Percentiles rank a stretch among this genome's conserved stretches.
phyloP scores from a whole-genome alignment of 2,888 invertebrate genomes.

The Lasioglossum calceatum region DNA sequence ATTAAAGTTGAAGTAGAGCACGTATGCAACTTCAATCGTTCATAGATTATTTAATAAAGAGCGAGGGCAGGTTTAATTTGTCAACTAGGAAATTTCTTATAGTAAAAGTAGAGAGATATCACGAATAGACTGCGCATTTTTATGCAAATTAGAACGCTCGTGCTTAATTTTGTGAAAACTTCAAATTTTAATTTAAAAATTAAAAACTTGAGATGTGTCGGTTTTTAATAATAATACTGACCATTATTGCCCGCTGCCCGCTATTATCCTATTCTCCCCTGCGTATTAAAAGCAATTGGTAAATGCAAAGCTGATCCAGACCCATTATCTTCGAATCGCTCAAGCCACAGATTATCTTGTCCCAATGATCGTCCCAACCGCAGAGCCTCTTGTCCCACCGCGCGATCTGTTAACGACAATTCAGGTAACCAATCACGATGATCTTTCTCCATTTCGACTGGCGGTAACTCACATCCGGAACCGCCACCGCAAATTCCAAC shows the following conservation, averaged over 20 bases:
- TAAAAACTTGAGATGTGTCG: no score
- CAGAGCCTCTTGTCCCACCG: neutral
- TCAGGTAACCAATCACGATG: neutral
- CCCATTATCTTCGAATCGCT: neutral
- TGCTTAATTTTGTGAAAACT: no score
- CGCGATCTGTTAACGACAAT: neutral
- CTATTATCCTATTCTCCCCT: no score
- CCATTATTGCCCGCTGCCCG: no score
- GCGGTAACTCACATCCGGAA: conserved; percentile 8
- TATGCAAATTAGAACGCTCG: no score
- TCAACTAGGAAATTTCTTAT: no score
- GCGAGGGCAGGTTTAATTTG: no score
- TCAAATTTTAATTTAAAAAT: no score
- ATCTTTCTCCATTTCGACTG: neutral
- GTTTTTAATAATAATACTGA: no score
- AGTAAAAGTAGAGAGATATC: no score
- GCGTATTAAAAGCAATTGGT: neutral
- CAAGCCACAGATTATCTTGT: neutral
- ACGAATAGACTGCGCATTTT: no score
- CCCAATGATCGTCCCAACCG: neutral
- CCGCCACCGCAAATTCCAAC: conserved; percentile 25
- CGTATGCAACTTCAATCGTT: neutral
- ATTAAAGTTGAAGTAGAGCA: neutral
- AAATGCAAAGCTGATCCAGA: neutral
- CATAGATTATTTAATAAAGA: no score